phyloP scores from a whole-genome alignment of 2,797 vertebrate species.

The Danio kyathit region DNA sequence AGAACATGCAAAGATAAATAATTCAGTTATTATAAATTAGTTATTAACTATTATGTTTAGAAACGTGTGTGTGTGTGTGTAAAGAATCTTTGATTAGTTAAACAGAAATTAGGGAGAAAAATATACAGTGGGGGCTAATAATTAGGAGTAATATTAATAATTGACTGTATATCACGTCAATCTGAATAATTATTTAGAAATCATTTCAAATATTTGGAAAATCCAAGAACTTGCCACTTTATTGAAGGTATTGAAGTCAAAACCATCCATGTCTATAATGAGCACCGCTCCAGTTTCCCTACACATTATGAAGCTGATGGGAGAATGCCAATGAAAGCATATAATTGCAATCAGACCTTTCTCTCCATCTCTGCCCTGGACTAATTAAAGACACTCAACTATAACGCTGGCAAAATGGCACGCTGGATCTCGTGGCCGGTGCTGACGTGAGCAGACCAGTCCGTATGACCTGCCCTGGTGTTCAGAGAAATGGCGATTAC shows the following conservation, averaged over 20 bases:
- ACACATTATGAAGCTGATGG: constrained; percentile 23
- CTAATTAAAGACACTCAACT: constrained; percentile 59
- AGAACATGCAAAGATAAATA: too few species aligned
- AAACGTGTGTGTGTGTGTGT: too few species aligned
- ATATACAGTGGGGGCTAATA: too few species aligned
- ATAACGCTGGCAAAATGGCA: constrained; percentile 45
- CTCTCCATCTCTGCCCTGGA: neutral
- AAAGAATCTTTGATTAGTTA: too few species aligned
- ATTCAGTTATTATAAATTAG: too few species aligned
- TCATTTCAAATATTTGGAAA: neutral
- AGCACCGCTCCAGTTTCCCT: neutral
- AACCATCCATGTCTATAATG: neutral
- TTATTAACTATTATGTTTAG: too few species aligned
- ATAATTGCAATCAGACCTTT: constrained; percentile 49
- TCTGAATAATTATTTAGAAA: too few species aligned
- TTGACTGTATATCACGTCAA: neutral
- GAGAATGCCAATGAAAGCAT: constrained; percentile 31
- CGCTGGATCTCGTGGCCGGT: neutral
- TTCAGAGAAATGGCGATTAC: constrained; percentile 26
- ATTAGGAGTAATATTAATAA: too few species aligned
- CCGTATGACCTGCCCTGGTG: neutral
- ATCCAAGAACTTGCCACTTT: constrained; percentile 5
- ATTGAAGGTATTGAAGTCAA: neutral
- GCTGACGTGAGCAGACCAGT: constrained; percentile 1
- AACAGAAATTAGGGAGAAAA: too few species aligned